A percentile compares a stretch with the other conserved stretches of the same genome.
These are phyloP conservation scores for Axinella damicornis DNA, from an alignment of 37 sponge, comb jelly and placozoan genomes.

Conservation along the genomic window DNA sequence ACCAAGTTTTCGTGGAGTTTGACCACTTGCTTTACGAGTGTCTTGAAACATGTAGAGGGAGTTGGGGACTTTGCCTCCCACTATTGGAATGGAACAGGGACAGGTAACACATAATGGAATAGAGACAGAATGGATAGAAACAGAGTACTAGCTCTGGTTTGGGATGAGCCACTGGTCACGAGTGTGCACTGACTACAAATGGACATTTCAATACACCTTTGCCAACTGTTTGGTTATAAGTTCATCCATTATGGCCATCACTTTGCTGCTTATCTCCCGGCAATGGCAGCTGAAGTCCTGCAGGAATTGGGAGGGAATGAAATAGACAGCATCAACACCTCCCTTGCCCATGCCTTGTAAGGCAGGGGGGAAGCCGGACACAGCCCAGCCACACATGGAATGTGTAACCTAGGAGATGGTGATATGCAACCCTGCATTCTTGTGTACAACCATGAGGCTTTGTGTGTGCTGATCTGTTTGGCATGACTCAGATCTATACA, in stretches of 20 bases:
- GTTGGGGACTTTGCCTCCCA: conserved; percentile 92
- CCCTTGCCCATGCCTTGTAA: too few species aligned
- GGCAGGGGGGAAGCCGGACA: background rate
- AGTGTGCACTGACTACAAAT: too few species aligned
- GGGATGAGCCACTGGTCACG: too few species aligned
- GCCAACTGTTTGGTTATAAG: conserved; percentile 75
- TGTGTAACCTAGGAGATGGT: background rate
- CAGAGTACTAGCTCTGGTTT: too few species aligned
- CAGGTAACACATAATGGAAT: too few species aligned
- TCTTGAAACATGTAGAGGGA: conserved; percentile 82
- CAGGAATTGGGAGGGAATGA: background rate
- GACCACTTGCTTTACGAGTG: conserved; percentile 82
- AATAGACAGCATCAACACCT: too few species aligned
- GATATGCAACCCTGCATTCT: too few species aligned
- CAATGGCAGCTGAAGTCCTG: conserved; percentile 88
- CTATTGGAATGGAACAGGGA: conserved; percentile 12
- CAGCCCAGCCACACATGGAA: background rate
- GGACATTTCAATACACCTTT: conserved; percentile 59
- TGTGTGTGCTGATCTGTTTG: background rate
- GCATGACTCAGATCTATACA: too few species aligned
- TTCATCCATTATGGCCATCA: conserved; percentile 92
- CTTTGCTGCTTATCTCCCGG: conserved; percentile 79
- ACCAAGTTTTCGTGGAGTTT: conserved; percentile 93
- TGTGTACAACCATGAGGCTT: background rate
- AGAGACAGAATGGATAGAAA: too few species aligned